phyloP scores from a whole-genome alignment of 2,797 vertebrate species.

The Sardinella longiceps region DNA sequence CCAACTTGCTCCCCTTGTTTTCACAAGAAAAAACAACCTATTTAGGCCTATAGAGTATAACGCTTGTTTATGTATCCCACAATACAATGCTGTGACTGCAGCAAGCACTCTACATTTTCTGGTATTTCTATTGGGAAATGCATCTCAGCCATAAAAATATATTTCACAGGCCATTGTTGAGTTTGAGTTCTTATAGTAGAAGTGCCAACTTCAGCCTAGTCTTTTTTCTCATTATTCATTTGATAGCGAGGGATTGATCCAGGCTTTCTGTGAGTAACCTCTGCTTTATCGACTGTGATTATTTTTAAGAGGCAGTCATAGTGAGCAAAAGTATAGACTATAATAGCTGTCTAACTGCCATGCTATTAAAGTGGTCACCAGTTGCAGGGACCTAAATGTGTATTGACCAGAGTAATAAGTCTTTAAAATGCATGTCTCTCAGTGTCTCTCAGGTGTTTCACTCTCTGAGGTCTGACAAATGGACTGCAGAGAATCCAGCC shows the following conservation, averaged over 20 bases:
- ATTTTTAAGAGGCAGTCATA: not conserved
- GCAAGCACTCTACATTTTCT: too few species aligned
- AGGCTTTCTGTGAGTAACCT: not conserved
- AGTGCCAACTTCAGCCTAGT: not conserved
- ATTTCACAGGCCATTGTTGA: not conserved
- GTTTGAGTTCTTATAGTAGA: not conserved
- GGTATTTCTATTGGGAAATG: too few species aligned
- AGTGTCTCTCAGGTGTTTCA: not conserved
- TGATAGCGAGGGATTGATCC: constrained; percentile 1
- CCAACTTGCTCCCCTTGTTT: too few species aligned
- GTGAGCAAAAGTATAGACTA: not conserved
- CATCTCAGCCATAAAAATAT: not conserved
- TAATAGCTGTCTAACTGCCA: constrained; percentile 6
- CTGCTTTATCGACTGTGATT: not conserved
- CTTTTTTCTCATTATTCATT: not conserved
- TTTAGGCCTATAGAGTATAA: too few species aligned
- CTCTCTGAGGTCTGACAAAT: not conserved
- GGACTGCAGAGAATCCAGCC: not conserved
- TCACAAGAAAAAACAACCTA: too few species aligned
- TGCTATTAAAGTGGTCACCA: not conserved
- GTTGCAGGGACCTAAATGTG: not conserved
- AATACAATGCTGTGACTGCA: too few species aligned
- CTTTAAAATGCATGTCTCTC: constrained; percentile 4
- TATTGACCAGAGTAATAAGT: constrained; percentile 1
- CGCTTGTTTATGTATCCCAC: too few species aligned